A percentile compares a stretch with the other conserved stretches of the same genome.
Conservation (phyloP, 2,113 vertebrate genomes). For the Pygoscelis antarcticus region DNA sequence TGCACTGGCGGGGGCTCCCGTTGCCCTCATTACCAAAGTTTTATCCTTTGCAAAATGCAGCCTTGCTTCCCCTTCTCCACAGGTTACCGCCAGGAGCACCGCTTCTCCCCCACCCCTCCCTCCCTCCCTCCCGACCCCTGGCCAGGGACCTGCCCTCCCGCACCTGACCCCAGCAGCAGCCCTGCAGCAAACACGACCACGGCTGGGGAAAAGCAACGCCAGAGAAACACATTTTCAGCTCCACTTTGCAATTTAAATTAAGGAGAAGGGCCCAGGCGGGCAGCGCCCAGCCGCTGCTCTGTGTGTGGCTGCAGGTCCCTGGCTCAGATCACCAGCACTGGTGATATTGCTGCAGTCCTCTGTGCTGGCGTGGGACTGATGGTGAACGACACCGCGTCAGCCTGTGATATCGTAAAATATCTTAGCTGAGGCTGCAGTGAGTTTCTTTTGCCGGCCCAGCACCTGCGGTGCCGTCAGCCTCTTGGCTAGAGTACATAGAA, state of each 20-base stretch:
- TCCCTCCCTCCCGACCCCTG: fast-evolving
- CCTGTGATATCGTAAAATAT: background rate
- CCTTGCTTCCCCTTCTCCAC: background rate
- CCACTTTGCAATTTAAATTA: background rate
- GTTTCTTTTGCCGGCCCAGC: background rate
- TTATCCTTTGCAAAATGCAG: background rate
- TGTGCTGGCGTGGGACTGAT: fast-evolving
- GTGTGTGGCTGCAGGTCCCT: background rate
- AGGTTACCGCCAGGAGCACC: background rate
- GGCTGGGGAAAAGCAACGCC: background rate
- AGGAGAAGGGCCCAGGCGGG: background rate
- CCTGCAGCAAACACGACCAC: background rate
- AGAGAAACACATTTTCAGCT: background rate
- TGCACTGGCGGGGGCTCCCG: background rate
- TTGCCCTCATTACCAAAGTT: background rate
- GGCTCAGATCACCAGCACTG: background rate
- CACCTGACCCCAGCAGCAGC: background rate
- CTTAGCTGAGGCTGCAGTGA: background rate
- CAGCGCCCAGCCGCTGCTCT: background rate
- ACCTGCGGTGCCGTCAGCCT: background rate
- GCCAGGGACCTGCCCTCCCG: background rate
- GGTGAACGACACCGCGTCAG: fast-evolving
- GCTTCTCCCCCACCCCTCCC: background rate
- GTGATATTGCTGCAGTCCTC: background rate
- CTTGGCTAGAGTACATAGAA: constrained; percentile 74